Evolutionary conservation across 2,888 invertebrate genomes (phyloP), one percentile per base, ranked within the genome.

Genomic region (Sturmia bella): DNA sequence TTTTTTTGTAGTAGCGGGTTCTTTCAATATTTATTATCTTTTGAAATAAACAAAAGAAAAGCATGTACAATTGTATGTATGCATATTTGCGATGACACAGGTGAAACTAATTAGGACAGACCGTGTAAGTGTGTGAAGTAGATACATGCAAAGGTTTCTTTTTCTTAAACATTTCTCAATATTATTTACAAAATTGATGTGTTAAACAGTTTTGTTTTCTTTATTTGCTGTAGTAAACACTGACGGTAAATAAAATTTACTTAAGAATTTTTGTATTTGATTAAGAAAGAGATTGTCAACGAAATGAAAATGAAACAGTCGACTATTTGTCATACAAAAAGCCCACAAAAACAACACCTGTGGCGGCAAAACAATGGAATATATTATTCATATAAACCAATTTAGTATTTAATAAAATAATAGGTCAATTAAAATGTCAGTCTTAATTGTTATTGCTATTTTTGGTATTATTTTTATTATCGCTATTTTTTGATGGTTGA

Each of bases 91-190:
- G 83, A 82, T 85, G 85, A 85, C 85, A 85, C 85, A 85, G 85
- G 83, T 85, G 85, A 82, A 84, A 78, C 83, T 84, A 85, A 85
- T 84, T 84, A 77, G 85, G 85, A 80, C 85, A 84, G 80, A 56
- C 72, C 6, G 45, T 32, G 17, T 15, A 3, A 54, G 13, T 68
- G 24, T 68, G 24, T 52, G n/a, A 39, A 32, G 39, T 66, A 15
- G 17, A 17, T 45, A 27, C 1, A 43, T 39, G 1, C 9, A 24
- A 21, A 24, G 21, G 57, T 43, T 41, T 66, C 41, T 57, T 32
- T 32, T 41, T 57, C 39, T 57, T 66, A 7, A 41, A 37, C 12
- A 56, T 9, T 50, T 50, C 39, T 41, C 19, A 17, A 21, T 78
- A 15, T 27, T 43, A 66, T 37, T 43, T 59, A 59, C 48, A 57